Conservation (phyloP, 2,113 vertebrate genomes). For the Brachypodius melanocephalos region DNA sequence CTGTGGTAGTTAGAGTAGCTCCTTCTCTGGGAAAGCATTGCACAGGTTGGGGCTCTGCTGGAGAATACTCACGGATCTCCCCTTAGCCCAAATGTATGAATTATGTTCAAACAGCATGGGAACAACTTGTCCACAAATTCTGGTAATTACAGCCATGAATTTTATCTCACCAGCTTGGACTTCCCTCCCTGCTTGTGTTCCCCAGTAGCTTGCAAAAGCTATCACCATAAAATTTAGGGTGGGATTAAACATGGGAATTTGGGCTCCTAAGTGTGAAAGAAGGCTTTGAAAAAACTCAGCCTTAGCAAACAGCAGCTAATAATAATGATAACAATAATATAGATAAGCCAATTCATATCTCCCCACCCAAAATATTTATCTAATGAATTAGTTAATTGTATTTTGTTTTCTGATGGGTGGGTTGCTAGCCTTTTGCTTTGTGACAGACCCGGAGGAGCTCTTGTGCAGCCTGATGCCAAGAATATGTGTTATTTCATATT, state of each 20-base stretch:
- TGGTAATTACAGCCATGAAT: neutral
- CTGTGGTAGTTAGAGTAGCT: neutral
- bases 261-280: neutral
- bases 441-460: neutral
- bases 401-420: neutral
- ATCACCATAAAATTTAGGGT: neutral
- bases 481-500: conserved; percentile 40
- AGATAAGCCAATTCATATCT: neutral
- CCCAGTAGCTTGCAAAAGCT: neutral
- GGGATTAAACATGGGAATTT: neutral
- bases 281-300: neutral
- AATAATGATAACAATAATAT: neutral
- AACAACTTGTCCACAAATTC: neutral
- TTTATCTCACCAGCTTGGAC: neutral
- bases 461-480: neutral
- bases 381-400: neutral
- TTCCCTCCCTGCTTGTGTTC: neutral
- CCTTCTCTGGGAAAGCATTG: neutral
- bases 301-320: conserved; percentile 16
- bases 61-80: neutral
- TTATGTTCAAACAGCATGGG: neutral
- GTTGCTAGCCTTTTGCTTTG: neutral
- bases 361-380: neutral
- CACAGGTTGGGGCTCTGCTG: neutral
- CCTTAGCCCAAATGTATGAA: neutral